These are phyloP conservation scores for Phaedon cochleariae DNA, from an alignment of 2,888 invertebrate genomes.

Conservation along the genomic window DNA sequence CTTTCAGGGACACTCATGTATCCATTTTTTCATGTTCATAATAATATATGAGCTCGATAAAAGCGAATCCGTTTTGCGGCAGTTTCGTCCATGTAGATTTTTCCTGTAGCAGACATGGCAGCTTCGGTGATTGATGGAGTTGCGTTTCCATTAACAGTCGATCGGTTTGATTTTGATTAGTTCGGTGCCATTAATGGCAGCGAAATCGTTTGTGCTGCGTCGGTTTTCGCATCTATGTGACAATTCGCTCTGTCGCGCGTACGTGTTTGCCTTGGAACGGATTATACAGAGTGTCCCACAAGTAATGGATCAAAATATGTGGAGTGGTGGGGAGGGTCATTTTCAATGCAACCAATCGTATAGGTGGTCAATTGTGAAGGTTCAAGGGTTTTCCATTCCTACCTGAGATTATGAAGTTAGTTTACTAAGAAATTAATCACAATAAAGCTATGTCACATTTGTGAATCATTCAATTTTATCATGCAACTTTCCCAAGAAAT, in stretches of 20 bases:
- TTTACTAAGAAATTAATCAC: too few species aligned
- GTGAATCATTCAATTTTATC: too few species aligned
- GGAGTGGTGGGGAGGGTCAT: too few species aligned
- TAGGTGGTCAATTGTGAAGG: not conserved
- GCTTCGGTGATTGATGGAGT: conserved; percentile 16
- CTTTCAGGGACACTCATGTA: too few species aligned
- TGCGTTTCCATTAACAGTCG: conserved; percentile 12
- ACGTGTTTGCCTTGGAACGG: not conserved
- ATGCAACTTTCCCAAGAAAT: too few species aligned
- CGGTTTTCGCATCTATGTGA: not conserved
- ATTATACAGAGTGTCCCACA: too few species aligned
- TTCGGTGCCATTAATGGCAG: conserved; percentile 9
- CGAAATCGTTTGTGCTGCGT: not conserved
- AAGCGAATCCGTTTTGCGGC: not conserved
- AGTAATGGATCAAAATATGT: too few species aligned
- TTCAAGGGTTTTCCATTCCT: not conserved
- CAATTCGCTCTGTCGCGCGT: not conserved
- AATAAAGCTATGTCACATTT: too few species aligned
- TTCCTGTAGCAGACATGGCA: conserved; percentile 15
- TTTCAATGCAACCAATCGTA: too few species aligned
- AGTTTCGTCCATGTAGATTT: not conserved
- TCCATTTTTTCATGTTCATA: too few species aligned
- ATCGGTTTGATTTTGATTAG: conserved; percentile 12
- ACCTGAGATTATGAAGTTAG: too few species aligned
- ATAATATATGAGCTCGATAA: too few species aligned